phyloP scores from a whole-genome alignment of 2,113 vertebrate genomes.

The Syrmaticus mikado region DNA sequence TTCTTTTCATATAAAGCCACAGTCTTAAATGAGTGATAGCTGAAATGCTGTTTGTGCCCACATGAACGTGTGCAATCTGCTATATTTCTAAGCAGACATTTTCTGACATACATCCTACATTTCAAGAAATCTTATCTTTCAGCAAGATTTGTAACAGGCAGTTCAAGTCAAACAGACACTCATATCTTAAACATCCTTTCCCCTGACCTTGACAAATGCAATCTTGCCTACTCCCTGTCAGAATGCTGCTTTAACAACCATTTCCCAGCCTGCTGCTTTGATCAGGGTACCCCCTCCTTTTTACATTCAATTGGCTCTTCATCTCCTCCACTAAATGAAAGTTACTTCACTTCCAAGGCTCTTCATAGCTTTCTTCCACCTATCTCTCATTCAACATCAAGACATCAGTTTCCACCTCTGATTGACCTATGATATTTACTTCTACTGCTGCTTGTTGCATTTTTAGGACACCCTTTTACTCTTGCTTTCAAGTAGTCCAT shows the following conservation, averaged over 20 bases:
- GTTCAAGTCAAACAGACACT: slow-evolving; percentile 66
- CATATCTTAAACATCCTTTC: slow-evolving; percentile 58
- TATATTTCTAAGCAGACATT: slow-evolving; percentile 31
- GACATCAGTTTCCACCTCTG: neutral
- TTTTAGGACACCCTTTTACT: neutral
- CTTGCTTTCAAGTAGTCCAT: neutral
- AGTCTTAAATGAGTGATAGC: neutral
- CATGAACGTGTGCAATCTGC: neutral
- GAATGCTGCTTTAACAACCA: slow-evolving; percentile 13
- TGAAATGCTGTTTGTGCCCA: neutral
- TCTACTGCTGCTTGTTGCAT: neutral
- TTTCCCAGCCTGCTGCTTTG: slow-evolving; percentile 43
- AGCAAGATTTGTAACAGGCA: slow-evolving; percentile 55
- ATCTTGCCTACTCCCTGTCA: slow-evolving; percentile 2
- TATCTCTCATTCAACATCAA: slow-evolving; percentile 3
- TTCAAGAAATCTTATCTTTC: slow-evolving; percentile 59
- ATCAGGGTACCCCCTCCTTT: neutral
- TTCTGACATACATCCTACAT: slow-evolving; percentile 34
- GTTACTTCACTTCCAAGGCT: neutral
- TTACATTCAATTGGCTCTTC: neutral
- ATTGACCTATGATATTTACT: neutral
- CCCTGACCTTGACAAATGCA: slow-evolving; percentile 52
- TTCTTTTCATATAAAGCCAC: neutral
- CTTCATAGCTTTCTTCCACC: neutral
- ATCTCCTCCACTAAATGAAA: neutral